These are phyloP conservation scores for Cossypha niveicapilla DNA, from an alignment of 2,797 vertebrate genomes.

Conservation along the genomic window DNA sequence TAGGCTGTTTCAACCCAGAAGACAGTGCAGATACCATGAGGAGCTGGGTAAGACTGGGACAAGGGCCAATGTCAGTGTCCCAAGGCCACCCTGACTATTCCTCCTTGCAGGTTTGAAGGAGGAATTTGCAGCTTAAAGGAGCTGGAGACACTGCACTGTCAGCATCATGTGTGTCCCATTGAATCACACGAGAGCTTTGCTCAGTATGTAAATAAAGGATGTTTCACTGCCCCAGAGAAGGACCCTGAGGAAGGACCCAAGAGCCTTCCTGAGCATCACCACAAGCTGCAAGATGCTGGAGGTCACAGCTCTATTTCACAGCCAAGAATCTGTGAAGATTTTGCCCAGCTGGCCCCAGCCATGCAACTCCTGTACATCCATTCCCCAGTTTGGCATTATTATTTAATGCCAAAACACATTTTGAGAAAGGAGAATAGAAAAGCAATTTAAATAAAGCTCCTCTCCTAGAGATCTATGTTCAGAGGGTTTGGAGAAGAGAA, in stretches of 20 bases:
- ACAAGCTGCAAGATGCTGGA: neutral
- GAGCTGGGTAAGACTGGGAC: fast-evolving
- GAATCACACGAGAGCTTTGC: neutral
- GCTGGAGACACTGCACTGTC: neutral
- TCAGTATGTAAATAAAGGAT: neutral
- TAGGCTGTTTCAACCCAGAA: neutral
- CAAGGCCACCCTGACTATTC: neutral
- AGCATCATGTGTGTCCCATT: neutral
- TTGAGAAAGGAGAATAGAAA: neutral
- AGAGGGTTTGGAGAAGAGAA: neutral
- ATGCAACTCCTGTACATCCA: neutral
- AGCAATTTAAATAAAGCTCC: neutral
- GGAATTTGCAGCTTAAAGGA: neutral
- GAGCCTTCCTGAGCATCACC: neutral
- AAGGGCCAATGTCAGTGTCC: no score
- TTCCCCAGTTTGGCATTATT: no score
- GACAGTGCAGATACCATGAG: neutral
- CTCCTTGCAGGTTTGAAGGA: neutral
- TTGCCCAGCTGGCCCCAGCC: neutral
- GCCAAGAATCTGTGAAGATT: neutral
- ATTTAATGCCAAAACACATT: neutral
- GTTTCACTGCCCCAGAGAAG: neutral
- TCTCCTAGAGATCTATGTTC: neutral
- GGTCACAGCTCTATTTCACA: neutral
- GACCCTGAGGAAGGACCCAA: neutral